A percentile compares a stretch with the other conserved stretches of the same genome.
These are phyloP conservation scores for Trematocara nigrifrons DNA, from an alignment of 2,113 vertebrate genomes.

Conservation along the genomic window DNA sequence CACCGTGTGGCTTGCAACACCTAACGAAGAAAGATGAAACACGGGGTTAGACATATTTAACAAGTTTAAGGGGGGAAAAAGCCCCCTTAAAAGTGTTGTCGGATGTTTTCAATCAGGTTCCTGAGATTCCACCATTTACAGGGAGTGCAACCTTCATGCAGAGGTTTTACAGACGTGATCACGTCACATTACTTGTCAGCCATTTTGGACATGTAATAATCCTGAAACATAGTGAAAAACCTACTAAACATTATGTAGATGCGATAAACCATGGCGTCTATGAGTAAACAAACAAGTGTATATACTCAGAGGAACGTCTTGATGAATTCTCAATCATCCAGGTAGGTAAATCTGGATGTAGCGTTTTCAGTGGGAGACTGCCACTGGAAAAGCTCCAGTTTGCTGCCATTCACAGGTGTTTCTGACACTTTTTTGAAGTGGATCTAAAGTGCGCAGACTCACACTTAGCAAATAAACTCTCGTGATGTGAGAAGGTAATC, in stretches of 20 bases:
- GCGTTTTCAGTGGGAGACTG: not conserved
- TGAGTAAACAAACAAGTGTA: not conserved
- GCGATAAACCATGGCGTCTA: not conserved
- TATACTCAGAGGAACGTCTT: not conserved
- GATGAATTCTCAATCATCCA: not conserved
- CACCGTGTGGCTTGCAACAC: conserved; percentile 60
- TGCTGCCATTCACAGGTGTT: not conserved
- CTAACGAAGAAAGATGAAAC: conserved; percentile 48
- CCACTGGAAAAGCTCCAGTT: not conserved
- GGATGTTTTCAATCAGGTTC: not conserved
- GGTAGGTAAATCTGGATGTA: not conserved
- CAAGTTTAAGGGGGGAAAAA: not conserved
- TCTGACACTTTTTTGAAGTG: not conserved
- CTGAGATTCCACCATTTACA: not conserved
- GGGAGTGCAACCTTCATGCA: not conserved
- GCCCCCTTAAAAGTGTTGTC: too few relatives aligned
- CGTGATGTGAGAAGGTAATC: not conserved
- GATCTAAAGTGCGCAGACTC: not conserved
- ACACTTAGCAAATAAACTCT: not conserved
- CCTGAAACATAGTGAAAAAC: not conserved
- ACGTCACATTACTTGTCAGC: not conserved
- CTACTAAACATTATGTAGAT: not conserved
- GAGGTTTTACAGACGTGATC: not conserved
- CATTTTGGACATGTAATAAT: not conserved
- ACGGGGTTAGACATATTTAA: not conserved